These are phyloP conservation scores for Spicauda simplicius DNA, from an alignment of 2,888 invertebrate genomes.

Conservation along the genomic window DNA sequence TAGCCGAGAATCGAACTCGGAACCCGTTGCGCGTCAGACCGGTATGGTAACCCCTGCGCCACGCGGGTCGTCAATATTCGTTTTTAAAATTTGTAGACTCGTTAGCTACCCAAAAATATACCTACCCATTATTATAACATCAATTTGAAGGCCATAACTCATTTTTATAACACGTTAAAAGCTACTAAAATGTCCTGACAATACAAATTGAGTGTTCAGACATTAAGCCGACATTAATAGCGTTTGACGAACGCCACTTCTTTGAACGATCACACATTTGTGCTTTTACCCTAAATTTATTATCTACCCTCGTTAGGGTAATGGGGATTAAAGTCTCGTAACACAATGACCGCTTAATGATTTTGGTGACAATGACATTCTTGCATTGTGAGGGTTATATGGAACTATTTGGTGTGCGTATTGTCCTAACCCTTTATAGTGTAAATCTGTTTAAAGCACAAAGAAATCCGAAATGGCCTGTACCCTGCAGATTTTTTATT, in stretches of 20 bases:
- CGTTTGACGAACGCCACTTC: conserved; percentile 21
- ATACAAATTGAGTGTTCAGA: conserved; percentile 5
- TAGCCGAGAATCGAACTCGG: too few relatives aligned
- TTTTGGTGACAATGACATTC: conserved; percentile 22
- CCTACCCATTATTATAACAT: too few relatives aligned
- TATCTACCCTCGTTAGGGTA: conserved; percentile 29
- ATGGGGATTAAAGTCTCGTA: conserved; percentile 23
- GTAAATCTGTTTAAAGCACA: too few relatives aligned
- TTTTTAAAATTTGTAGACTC: too few relatives aligned
- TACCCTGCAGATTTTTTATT: too few relatives aligned
- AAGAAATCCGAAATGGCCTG: too few relatives aligned
- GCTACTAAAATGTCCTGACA: neutral
- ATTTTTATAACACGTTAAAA: neutral
- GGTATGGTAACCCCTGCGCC: too few relatives aligned
- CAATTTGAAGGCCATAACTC: too few relatives aligned
- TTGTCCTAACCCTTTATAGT: neutral
- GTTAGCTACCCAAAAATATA: too few relatives aligned
- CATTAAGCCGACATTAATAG: conserved; percentile 15
- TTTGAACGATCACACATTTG: conserved; percentile 26
- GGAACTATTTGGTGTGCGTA: neutral
- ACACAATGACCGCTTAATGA: conserved; percentile 29
- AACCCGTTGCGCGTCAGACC: too few relatives aligned
- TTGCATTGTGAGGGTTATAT: conserved; percentile 2
- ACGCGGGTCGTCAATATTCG: too few relatives aligned
- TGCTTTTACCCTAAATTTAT: conserved; percentile 25